phyloP scores from a whole-genome alignment of 92 coral and sea anemone genomes.

The Zoanthus solanderi region DNA sequence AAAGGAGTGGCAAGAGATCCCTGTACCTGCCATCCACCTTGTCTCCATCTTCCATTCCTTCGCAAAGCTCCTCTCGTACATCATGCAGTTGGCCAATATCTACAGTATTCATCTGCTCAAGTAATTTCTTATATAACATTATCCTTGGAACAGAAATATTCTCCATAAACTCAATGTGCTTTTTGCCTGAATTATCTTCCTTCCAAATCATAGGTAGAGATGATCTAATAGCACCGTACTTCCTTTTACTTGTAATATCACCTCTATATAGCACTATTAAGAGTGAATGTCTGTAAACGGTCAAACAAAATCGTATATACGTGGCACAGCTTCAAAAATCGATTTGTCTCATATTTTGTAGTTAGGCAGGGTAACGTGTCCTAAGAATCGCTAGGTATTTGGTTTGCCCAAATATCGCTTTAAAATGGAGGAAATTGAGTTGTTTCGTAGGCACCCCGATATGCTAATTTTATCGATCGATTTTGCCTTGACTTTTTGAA shows the following conservation, averaged over 20 bases:
- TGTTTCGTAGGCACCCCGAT: too few species aligned
- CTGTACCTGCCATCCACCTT: slow-evolving; percentile 59
- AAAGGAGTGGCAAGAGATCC: slow-evolving; percentile 46
- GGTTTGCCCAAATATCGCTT: too few species aligned
- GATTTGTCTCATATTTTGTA: too few species aligned
- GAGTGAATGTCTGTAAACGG: too few species aligned
- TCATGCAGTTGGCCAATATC: slow-evolving; percentile 54
- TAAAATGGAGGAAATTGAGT: too few species aligned
- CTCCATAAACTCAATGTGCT: slow-evolving; percentile 35
- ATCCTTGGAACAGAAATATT: slow-evolving; percentile 6
- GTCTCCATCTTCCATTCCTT: slow-evolving; percentile 45
- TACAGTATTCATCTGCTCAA: slow-evolving; percentile 44
- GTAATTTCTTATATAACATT: slow-evolving; percentile 32
- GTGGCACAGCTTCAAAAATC: too few species aligned
- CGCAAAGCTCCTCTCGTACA: slow-evolving; percentile 48
- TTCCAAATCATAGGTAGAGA: slow-evolving; percentile 46
- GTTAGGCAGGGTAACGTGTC: too few species aligned
- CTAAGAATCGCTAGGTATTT: too few species aligned
- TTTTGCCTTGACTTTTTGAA: too few species aligned
- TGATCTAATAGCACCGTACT: slow-evolving; percentile 53
- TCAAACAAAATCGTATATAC: too few species aligned
- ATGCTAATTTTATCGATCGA: too few species aligned
- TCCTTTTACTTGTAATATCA: slow-evolving; percentile 60
- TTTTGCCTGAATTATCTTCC: slow-evolving; percentile 23
- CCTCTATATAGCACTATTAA: slow-evolving; percentile 49